Percentiles rank a stretch among this genome's conserved stretches.
Conservation (phyloP, 2,113 vertebrate species). For the Rattus rattus region DNA sequence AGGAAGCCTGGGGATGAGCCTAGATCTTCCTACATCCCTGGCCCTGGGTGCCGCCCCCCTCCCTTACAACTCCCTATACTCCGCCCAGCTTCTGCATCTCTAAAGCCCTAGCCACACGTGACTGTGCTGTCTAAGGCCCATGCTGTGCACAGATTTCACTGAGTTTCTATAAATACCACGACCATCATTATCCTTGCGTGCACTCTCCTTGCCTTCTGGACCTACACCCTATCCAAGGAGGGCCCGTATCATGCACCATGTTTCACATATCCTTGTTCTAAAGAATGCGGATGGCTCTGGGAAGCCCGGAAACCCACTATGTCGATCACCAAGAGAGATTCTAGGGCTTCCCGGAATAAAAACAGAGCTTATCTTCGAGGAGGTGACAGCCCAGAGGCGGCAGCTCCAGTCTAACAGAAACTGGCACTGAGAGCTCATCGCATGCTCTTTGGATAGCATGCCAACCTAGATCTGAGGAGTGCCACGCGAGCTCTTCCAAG, state of each 20-base stretch:
- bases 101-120: neutral
- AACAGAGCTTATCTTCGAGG: neutral
- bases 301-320: neutral
- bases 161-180: neutral
- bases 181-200: too few relatives aligned
- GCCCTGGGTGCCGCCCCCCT: too few relatives aligned
- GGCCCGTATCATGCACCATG: fast-evolving
- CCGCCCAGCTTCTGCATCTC: neutral
- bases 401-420: neutral
- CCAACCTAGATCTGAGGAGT: neutral
- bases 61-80: too few relatives aligned
- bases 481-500: neutral
- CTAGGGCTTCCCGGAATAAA: neutral
- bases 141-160: neutral
- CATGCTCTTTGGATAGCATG: neutral
- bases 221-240: neutral
- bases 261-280: neutral
- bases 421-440: neutral
- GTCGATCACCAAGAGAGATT: neutral
- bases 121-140: neutral
- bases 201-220: neutral
- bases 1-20: neutral
- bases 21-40: neutral
- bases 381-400: neutral
- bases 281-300: neutral